Percentiles rank a stretch among this genome's conserved stretches.
Evolutionary conservation across 2,797 vertebrate species (phyloP).

Genomic region (Naso thynnoides): DNA sequence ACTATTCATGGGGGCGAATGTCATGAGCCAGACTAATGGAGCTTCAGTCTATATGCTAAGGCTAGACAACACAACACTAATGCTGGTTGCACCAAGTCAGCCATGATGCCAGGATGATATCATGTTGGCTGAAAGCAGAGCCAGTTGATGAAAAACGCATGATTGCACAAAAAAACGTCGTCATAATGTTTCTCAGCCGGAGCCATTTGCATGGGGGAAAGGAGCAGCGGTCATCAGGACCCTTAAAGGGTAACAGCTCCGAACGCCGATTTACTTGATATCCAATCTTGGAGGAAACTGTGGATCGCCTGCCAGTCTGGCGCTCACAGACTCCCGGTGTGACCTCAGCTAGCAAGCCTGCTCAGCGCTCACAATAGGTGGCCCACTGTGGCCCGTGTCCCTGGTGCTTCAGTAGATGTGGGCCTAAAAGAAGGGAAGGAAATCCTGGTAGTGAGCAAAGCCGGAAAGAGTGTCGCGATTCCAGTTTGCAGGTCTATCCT

Average conservation of each 20-base stretch:
- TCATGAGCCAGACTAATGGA: slow-evolving; percentile 78
- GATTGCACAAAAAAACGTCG: slow-evolving; percentile 74
- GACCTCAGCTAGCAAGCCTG: slow-evolving; percentile 81
- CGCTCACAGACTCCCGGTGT: slow-evolving; percentile 81
- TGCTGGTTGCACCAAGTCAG: slow-evolving; percentile 76
- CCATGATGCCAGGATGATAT: slow-evolving; percentile 77
- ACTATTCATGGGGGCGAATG: slow-evolving; percentile 72
- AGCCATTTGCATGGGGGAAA: slow-evolving; percentile 57
- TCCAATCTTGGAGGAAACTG: slow-evolving; percentile 87
- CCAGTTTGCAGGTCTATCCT: slow-evolving; percentile 76
- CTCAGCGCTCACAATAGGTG: slow-evolving; percentile 82
- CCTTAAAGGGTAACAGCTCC: slow-evolving; percentile 82
- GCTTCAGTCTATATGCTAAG: slow-evolving; percentile 77
- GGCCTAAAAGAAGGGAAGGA: slow-evolving; percentile 82
- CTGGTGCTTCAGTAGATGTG: slow-evolving; percentile 73
- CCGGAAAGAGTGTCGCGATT: slow-evolving; percentile 74
- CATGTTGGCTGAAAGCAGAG: slow-evolving; percentile 79
- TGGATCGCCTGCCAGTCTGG: slow-evolving; percentile 89
- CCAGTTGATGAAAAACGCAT: slow-evolving; percentile 80
- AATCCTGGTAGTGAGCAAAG: slow-evolving; percentile 81
- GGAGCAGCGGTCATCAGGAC: slow-evolving; percentile 78
- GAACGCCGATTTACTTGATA: slow-evolving; percentile 88
- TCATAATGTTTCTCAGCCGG: slow-evolving; percentile 75
- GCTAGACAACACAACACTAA: slow-evolving; percentile 77
- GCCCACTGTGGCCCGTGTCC: slow-evolving; percentile 70